Conservation (phyloP, 2,888 invertebrate species). For the Eutolmus rufibarbis region DNA sequence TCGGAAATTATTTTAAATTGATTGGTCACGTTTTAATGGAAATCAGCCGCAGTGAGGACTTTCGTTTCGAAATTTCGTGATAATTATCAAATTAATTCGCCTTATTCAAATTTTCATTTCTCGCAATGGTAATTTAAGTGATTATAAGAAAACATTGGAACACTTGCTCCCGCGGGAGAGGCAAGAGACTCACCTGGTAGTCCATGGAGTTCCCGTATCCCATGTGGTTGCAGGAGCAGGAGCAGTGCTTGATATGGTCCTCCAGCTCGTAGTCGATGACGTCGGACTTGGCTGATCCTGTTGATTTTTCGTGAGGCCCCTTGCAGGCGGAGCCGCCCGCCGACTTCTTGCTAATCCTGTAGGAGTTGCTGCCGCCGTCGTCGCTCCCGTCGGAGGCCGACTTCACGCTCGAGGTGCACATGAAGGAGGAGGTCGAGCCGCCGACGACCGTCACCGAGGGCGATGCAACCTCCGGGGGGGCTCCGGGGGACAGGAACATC, state of each 20-base stretch:
- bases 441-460: constrained; percentile 47
- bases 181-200: constrained; percentile 72
- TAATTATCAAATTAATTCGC: too few relatives aligned
- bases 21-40: background rate
- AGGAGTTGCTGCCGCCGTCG: constrained; percentile 49
- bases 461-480: constrained; percentile 41
- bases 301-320: background rate
- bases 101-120: background rate
- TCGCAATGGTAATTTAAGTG: background rate
- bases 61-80: background rate
- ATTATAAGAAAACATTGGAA: too few relatives aligned
- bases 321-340: background rate
- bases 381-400: constrained; percentile 42
- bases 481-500: constrained; percentile 46
- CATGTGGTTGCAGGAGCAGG: constrained; percentile 92
- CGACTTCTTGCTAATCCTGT: constrained; percentile 62
- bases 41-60: background rate
- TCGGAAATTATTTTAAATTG: too few relatives aligned
- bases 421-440: constrained; percentile 44
- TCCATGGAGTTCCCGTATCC: constrained; percentile 92
- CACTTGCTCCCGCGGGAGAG: too few relatives aligned
- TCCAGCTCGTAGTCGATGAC: constrained; percentile 80
- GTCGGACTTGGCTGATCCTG: constrained; percentile 41
- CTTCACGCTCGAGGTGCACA: constrained; percentile 4
- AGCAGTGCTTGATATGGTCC: constrained; percentile 87